Evolutionary conservation across 2,797 vertebrate species (phyloP).

Genomic region (Dicrostonyx torquatus): DNA sequence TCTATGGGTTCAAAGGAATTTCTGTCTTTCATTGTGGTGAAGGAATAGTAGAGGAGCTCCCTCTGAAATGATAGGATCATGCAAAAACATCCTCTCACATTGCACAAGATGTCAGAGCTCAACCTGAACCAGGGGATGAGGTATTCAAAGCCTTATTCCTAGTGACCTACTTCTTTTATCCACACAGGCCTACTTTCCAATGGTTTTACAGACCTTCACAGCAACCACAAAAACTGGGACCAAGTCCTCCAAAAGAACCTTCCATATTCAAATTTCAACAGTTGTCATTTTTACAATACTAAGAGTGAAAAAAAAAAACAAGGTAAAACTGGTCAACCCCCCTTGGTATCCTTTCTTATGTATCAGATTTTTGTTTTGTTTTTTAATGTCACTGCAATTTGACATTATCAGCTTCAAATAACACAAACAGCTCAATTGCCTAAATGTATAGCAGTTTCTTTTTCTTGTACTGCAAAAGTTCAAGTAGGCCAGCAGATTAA

Average conservation of each 20-base stretch:
- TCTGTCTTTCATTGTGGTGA: neutral
- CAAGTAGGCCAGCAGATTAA: neutral
- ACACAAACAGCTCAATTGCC: neutral
- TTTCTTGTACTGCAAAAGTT: neutral
- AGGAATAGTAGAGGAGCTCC: neutral
- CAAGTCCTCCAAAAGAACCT: neutral
- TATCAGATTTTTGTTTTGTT: neutral
- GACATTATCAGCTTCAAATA: neutral
- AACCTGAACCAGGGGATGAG: neutral
- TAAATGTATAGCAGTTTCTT: neutral
- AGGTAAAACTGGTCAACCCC: neutral
- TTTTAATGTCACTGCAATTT: neutral
- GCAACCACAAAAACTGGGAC: neutral
- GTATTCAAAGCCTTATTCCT: neutral
- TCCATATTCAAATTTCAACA: neutral
- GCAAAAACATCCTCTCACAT: neutral
- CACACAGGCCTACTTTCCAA: neutral
- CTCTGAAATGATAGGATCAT: neutral
- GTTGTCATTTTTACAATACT: neutral
- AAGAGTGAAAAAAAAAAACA: neutral
- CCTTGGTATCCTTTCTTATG: neutral
- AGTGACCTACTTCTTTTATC: neutral
- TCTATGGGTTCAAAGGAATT: neutral
- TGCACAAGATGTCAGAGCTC: neutral
- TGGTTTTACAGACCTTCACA: neutral